phyloP scores from a whole-genome alignment of 2,888 invertebrate genomes.

The Adelphocoris suturalis region DNA sequence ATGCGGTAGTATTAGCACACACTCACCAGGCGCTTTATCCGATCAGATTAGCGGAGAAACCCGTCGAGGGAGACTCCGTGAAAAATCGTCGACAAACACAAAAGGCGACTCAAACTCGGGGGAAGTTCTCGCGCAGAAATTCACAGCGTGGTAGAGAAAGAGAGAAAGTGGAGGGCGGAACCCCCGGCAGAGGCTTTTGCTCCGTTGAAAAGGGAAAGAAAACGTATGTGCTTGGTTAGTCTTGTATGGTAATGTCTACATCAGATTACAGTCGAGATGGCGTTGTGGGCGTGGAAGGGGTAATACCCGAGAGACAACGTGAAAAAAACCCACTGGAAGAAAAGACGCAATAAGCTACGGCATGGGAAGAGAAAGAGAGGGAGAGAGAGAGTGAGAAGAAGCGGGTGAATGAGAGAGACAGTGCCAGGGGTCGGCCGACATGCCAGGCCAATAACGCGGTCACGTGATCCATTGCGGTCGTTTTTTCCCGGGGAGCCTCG shows the following conservation, averaged over 20 bases:
- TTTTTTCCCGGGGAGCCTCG: neutral
- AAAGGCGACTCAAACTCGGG: neutral
- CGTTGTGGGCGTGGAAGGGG: neutral
- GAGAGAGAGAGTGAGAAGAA: slow-evolving; percentile 1
- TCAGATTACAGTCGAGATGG: slow-evolving; percentile 46
- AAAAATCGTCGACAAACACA: neutral
- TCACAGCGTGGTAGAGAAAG: neutral
- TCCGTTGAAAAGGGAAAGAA: neutral
- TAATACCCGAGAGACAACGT: neutral
- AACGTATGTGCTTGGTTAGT: slow-evolving; percentile 36
- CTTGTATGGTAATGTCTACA: slow-evolving; percentile 54
- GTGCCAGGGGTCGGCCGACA: neutral
- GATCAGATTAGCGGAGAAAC: slow-evolving; percentile 1
- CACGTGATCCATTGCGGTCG: slow-evolving; percentile 57
- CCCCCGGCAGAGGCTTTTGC: neutral
- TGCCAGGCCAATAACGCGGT: slow-evolving; percentile 51
- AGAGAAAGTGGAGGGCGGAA: neutral
- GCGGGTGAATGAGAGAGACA: neutral
- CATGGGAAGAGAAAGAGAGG: neutral
- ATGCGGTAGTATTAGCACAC: neutral
- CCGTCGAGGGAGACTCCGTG: neutral
- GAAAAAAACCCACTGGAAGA: slow-evolving; percentile 15
- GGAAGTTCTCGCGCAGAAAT: neutral
- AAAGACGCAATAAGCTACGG: slow-evolving; percentile 7
- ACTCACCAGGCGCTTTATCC: neutral